Base-by-base conservation (phyloP, 2,113 vertebrate genomes). In the Xerus inauris region DNA sequence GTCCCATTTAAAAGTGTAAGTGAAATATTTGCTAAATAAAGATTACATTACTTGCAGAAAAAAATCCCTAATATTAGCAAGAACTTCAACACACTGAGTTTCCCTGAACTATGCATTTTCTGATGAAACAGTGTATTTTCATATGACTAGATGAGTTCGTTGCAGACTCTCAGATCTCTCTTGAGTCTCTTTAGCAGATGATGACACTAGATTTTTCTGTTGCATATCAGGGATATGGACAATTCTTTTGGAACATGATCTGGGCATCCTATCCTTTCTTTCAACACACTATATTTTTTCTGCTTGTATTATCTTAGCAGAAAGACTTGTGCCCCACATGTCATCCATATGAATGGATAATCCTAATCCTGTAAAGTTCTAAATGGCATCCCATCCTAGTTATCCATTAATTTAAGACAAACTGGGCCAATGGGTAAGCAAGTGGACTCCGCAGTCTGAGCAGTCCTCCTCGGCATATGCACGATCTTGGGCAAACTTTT, bases 1-100 rank as follows among this genome's bases (percentile, higher is more conserved):
- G 7, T 26, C 79, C 22, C 62, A 47, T 72, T 96, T 84, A 96
- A 94, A 97, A 94, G 30, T 80, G 22, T 82, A 96, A 76, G 51
- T 76, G 69, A 94, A 96, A 73, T 83, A 91, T 94, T 94, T 84
- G 57, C 32, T 94, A 94, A 92, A 69, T 95, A 87, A 80, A 90
- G 54, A 96, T 94, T 65, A 87, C 67, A 69, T 86, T 90, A 57
- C 79, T 72, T 64, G 75, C 40, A 81, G 57, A 45, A 90, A 92
- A 92, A 64, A 62, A 26, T 79, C 54, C 73, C 47, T 64, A n/a
- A 80, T 79, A 82, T 89, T 93, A 87, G 65, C 59, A 93, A 92
- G 64, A 80, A 93, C n/a, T 64, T 77, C 76, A 75, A 45, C 42
- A 64, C 9, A 30, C 6, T 20, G 26, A 35, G 35, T 85, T 89